These are phyloP conservation scores for Tyrannus savana DNA, from an alignment of 2,113 vertebrate species.

Conservation along the genomic window DNA sequence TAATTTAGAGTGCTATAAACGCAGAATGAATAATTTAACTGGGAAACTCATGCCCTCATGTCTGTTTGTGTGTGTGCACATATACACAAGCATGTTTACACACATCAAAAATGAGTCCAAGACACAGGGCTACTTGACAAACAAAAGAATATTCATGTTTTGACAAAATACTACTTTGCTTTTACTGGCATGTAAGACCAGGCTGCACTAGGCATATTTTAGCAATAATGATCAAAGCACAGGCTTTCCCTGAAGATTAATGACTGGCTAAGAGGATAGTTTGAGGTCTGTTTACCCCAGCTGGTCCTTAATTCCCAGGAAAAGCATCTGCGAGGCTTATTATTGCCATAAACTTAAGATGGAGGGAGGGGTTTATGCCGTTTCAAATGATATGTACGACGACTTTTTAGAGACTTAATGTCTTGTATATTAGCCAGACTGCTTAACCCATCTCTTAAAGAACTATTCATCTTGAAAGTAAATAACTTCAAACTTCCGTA, in stretches of 20 bases:
- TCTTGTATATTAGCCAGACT: constrained; percentile 37
- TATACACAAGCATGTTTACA: constrained; percentile 22
- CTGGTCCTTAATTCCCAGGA: constrained; percentile 68
- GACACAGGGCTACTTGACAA: constrained; percentile 16
- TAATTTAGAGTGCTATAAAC: background rate
- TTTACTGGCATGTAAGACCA: constrained; percentile 45
- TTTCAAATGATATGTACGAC: constrained; percentile 15
- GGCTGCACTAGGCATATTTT: constrained; percentile 60
- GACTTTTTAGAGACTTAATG: constrained; percentile 43
- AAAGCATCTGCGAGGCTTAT: constrained; percentile 66
- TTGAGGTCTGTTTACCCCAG: constrained; percentile 70
- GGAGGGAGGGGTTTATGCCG: constrained; percentile 19
- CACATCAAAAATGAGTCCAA: constrained; percentile 21
- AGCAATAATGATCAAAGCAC: constrained; percentile 70
- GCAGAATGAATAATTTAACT: background rate
- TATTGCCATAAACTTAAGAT: constrained; percentile 61
- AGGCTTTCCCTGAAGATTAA: constrained; percentile 69
- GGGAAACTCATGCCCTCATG: background rate
- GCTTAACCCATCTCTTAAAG: constrained; percentile 54
- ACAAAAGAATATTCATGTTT: constrained; percentile 57
- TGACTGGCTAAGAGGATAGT: constrained; percentile 69
- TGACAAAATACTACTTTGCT: constrained; percentile 54
- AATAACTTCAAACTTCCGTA: background rate
- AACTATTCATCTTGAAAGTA: constrained; percentile 49
- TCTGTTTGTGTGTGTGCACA: background rate